phyloP scores from a whole-genome alignment of 2,888 invertebrate species.

The Drosophila formosana region DNA sequence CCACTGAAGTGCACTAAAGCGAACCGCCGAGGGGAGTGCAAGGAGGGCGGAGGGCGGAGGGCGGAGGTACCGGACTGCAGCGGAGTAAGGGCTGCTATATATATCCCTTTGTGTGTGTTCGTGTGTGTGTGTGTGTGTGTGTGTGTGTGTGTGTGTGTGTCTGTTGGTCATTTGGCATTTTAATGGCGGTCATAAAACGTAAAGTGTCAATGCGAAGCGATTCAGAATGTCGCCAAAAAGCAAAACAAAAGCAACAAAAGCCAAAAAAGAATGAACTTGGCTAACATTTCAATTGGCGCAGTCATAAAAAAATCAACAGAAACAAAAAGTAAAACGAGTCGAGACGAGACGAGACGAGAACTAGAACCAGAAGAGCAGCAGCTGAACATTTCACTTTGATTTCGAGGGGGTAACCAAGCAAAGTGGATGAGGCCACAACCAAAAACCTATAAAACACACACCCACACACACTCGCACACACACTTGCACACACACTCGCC shows the following conservation, averaged over 20 bases:
- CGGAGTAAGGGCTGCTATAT: constrained; percentile 7
- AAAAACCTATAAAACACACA: not conserved
- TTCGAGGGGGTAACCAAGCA: constrained; percentile 26
- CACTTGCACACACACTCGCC: not conserved
- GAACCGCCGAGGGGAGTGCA: constrained; percentile 19
- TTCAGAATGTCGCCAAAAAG: constrained; percentile 53
- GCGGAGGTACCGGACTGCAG: too few relatives aligned
- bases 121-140: not conserved
- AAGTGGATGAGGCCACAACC: constrained; percentile 8
- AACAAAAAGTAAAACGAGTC: constrained; percentile 11
- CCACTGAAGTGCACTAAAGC: constrained; percentile 76
- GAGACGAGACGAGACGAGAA: not conserved
- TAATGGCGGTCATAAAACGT: constrained; percentile 70
- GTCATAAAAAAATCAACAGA: constrained; percentile 35
- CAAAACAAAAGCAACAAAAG: constrained; percentile 4
- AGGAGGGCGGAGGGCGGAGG: not conserved
- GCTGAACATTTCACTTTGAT: constrained; percentile 68
- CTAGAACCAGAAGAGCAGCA: constrained; percentile 6
- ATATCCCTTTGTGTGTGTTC: not conserved
- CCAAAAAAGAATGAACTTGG: constrained; percentile 26
- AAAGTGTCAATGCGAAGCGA: constrained; percentile 73
- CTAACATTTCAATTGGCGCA: constrained; percentile 56
- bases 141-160: not conserved
- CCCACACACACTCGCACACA: too few relatives aligned
- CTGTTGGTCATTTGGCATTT: constrained; percentile 56